Conservation (phyloP, 2,797 vertebrate species). For the Aulostomus chinensis region DNA sequence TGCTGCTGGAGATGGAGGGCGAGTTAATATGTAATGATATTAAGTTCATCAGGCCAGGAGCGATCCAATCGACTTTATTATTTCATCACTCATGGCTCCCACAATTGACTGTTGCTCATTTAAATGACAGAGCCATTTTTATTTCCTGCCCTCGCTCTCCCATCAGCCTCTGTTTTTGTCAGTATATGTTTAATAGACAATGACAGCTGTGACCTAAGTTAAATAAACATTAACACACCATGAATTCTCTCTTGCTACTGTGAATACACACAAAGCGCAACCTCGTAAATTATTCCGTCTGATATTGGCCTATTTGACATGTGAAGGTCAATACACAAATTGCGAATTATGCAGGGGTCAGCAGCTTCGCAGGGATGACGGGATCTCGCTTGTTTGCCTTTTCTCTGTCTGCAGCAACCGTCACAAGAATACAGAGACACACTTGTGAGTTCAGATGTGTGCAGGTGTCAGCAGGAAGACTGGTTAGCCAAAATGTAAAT, state of each 20-base stretch:
- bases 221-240: conserved; percentile 16
- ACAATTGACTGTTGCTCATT: conserved; percentile 57
- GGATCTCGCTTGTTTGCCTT: conserved; percentile 45
- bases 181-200: conserved; percentile 31
- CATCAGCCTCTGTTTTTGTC: conserved; percentile 22
- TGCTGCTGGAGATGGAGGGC: conserved; percentile 62
- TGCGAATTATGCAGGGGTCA: conserved; percentile 43
- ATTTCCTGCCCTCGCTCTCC: not conserved
- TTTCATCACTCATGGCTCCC: conserved; percentile 68
- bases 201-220: conserved; percentile 15
- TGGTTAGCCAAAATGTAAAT: not conserved
- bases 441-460: conserved; percentile 22
- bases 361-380: conserved; percentile 35
- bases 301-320: conserved; percentile 43
- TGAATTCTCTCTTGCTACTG: conserved; percentile 2
- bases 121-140: conserved; percentile 3
- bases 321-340: conserved; percentile 53
- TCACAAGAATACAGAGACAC: not conserved
- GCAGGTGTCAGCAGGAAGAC: conserved; percentile 33
- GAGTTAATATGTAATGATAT: conserved; percentile 81
- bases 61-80: conserved; percentile 73
- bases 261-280: not conserved
- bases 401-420: conserved; percentile 14
- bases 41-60: conserved; percentile 60
- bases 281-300: conserved; percentile 21